Base-by-base conservation (phyloP, 2,113 vertebrate species). In the Chlorodrepanis virens region DNA sequence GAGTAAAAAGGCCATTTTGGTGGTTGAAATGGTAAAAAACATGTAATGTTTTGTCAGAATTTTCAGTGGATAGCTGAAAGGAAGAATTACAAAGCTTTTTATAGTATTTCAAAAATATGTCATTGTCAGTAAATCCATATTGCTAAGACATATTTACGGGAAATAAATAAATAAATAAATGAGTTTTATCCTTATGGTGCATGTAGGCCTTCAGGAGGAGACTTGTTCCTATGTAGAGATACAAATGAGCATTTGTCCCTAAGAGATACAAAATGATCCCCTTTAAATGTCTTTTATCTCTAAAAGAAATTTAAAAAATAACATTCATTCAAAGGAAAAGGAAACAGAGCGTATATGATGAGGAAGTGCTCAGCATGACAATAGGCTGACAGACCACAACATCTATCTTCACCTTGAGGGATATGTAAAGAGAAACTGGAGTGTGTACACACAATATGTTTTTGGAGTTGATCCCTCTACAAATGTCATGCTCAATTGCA, bases 391-490 rank as follows among this genome's bases (percentile, higher is more conserved):
- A 85, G 78, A 79, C 39, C 10, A 9, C 50, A 90, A 77, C 57
- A 96, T 93, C 78, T 29, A 91, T 93, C 84, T 83, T 91, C 78
- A 94, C 67, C 67, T 87, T 80, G 63, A 91, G 84, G 16, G 33
- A 83, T 0, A 0, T 54, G 63, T 56, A 79, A 96, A 91, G 75
- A 94, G 47, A 96, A 94, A 95, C 42, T 77, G 59, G 39, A 83
- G 29, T 85, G 76, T 80, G 78, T 74, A 80, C 17, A 69, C 50
- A 89, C 84, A 87, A 8, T 78, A 91, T 54, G 70, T 24, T 94
- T 95, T 83, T 94, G 47, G 79, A 90, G 74, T 61, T 90, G 84
- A 94, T 96, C 59, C 59, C 75, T 91, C 78, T 70, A 83, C 82
- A 93, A 93, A 91, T 63, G 93, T 72, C 87, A 87, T 59, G 67